Percentiles rank a stretch among this genome's conserved stretches.
Conservation (phyloP, 2,113 vertebrate genomes). For the Podarcis cretensis region DNA sequence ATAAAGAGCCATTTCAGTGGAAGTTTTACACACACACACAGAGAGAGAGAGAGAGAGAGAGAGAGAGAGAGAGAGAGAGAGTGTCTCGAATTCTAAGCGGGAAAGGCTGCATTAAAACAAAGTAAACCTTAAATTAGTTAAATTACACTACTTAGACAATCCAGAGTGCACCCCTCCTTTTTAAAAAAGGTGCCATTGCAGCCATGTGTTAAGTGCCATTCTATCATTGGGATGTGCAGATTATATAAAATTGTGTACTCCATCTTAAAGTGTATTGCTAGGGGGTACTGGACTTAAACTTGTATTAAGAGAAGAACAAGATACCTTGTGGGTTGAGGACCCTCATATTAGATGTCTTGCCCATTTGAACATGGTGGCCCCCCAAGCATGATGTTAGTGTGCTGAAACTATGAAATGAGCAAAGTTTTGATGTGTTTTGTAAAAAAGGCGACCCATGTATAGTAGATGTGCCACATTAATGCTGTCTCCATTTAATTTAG, state of each 20-base stretch:
- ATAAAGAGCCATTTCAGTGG: too few relatives aligned
- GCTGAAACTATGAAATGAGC: conserved; percentile 1
- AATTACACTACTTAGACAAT: neutral
- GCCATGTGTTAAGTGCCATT: neutral
- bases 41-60: too few relatives aligned
- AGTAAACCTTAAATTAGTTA: neutral
- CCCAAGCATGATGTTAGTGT: neutral
- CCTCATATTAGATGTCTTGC: neutral
- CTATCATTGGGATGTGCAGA: neutral
- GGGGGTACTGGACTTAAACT: neutral
- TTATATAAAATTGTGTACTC: neutral
- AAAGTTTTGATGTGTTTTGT: neutral
- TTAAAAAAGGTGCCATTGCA: neutral
- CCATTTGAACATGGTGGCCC: neutral
- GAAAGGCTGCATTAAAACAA: neutral
- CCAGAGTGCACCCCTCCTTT: neutral
- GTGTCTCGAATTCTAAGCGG: neutral
- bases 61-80: too few relatives aligned
- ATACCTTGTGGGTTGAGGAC: neutral
- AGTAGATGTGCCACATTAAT: conserved; percentile 6
- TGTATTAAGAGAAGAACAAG: neutral
- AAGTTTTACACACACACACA: too few relatives aligned
- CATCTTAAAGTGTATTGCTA: neutral
- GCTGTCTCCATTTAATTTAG: conserved; percentile 58
- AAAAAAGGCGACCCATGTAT: neutral